Base-by-base conservation (phyloP, 2,888 invertebrate genomes). In the Meliscaeva auricollis region DNA sequence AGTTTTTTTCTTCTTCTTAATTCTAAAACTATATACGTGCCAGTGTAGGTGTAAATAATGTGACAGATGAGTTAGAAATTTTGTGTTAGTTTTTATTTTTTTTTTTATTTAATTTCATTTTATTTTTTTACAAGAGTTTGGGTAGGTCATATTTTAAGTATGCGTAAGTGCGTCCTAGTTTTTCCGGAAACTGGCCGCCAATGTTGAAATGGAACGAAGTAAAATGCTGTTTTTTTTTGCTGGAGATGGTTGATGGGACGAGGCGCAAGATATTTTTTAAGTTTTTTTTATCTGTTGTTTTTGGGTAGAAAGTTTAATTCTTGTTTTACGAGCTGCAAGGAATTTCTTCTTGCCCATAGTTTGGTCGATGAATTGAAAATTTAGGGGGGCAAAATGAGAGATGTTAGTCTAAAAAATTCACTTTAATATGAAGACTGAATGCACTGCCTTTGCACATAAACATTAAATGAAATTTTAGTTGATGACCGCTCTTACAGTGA, bases 251-350 rank as follows among this genome's bases (percentile, higher is more conserved):
- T 66, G 72, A 38, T 58, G 48, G 50, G 44, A 30, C 9, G 62
- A n/a, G 30, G 64, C 52, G 64, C 52, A 58, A 72, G n/a, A 38
- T 66, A 22, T 38, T 17, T 52, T 13, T 38, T 38, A 9, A 46
- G 13, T 11, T 4, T 35, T 38, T 48, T 35, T 66, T 56, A 30
- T 70, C 9, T 32, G 60, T 82, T 41, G 76, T 70, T 84, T 84
- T 84, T 76, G 75, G 80, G 84, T 81, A 85, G 85, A 85, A 85
- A 85, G 85, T 85, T 81, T 81, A 50, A 77, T 81, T 81, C 85
- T 81, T 54, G 85, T 85, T 77, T 76, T 44, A 72, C 81, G 44
- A 73, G 76, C 48, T 76, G 17, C n/a, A n/a, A 48, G 76, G 73
- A 85, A 81, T 85, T 68, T 75, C 52, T 75, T 15, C n/a, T 46